Conservation (phyloP, 2,888 invertebrate species). For the Glaucopsyche alexis region DNA sequence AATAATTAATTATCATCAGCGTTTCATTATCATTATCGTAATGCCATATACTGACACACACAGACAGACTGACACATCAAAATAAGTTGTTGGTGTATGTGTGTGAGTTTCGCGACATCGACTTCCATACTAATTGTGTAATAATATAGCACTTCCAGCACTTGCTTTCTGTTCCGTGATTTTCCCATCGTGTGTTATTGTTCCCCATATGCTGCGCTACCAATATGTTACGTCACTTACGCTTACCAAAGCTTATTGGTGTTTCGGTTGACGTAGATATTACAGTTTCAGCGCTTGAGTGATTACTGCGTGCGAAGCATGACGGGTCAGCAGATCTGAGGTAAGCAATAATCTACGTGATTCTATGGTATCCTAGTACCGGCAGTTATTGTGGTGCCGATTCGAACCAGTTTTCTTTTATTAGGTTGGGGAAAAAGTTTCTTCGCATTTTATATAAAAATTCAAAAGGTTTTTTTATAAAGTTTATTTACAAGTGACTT, state of each 20-base stretch:
- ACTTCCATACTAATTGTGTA: neutral
- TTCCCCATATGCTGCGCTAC: neutral
- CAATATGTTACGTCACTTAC: neutral
- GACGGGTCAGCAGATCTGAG: neutral
- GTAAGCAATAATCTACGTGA: neutral
- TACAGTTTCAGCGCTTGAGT: neutral
- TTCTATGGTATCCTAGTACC: neutral
- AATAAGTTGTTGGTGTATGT: too few relatives aligned
- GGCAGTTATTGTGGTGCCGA: neutral
- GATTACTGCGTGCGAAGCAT: neutral
- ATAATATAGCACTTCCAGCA: too few relatives aligned
- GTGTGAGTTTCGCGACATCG: neutral
- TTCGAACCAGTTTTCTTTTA: neutral
- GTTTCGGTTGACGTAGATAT: conserved; percentile 5
- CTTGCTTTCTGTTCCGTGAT: too few relatives aligned
- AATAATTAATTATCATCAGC: too few relatives aligned
- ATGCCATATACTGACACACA: too few relatives aligned
- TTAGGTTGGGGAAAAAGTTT: too few relatives aligned
- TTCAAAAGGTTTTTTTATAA: too few relatives aligned
- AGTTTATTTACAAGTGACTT: too few relatives aligned
- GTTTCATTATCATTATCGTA: too few relatives aligned
- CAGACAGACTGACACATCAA: too few relatives aligned
- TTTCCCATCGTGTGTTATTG: too few relatives aligned
- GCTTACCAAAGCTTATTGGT: conserved; percentile 6
- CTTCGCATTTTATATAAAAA: too few relatives aligned